Conservation (phyloP, 92 coral and sea anemone genomes). For the Epizoanthus scotinus region DNA sequence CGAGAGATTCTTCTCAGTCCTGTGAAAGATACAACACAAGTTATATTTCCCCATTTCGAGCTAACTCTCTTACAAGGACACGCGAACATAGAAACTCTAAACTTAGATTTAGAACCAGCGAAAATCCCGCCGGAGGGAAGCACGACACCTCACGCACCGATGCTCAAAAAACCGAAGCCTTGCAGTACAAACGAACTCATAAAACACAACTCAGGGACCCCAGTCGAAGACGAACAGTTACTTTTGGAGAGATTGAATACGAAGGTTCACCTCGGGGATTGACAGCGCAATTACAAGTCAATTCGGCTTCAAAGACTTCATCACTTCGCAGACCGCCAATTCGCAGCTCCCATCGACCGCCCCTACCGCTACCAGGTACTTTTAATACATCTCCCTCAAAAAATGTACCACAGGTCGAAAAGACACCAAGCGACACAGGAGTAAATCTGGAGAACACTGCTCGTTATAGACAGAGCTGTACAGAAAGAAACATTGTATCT, state of each 20-base stretch:
- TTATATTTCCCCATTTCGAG: not conserved
- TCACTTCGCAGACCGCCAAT: conserved; percentile 29
- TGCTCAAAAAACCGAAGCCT: conserved; percentile 30
- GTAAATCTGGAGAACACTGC: not conserved
- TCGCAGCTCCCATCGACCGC: conserved; percentile 19
- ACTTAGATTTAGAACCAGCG: not conserved
- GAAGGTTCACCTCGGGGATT: conserved; percentile 20
- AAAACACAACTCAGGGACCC: conserved; percentile 53
- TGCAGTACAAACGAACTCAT: conserved; percentile 51
- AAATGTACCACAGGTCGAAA: not conserved
- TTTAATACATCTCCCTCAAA: conserved; percentile 11
- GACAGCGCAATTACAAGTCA: conserved; percentile 16
- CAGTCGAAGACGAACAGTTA: conserved; percentile 78
- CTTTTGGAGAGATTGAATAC: conserved; percentile 74
- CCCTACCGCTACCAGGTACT: conserved; percentile 6
- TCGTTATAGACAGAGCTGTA: not conserved
- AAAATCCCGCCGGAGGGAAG: not conserved
- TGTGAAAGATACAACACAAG: conserved; percentile 12
- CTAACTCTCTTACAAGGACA: conserved; percentile 11
- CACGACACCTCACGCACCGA: not conserved
- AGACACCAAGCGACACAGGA: not conserved
- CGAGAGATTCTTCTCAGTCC: not conserved
- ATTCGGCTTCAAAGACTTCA: conserved; percentile 20
- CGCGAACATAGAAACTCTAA: not conserved
- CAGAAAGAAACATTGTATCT: not conserved